Base-by-base conservation (phyloP, 2,888 invertebrate genomes). In the Drosophila anomalata region DNA sequence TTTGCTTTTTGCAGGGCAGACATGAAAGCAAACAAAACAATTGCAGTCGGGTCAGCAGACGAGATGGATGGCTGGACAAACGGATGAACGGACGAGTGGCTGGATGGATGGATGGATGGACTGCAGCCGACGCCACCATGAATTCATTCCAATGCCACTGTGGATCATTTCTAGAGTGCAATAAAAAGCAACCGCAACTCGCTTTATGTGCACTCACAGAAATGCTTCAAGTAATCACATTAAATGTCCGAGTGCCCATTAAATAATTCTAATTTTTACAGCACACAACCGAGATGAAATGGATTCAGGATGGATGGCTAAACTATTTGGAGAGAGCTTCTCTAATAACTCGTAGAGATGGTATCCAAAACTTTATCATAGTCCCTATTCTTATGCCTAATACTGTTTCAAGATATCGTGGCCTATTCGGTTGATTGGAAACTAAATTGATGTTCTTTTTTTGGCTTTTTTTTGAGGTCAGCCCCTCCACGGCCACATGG, bases 341-440 rank as follows among this genome's bases (percentile, higher is more conserved):
- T 33, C n/a, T n/a, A n/a, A 33, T 33, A 33, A n/a, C 33, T 33
- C 12, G 5, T 12, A n/a, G 6, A 12, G 12, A 3, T 33, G n/a
- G 12, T 6, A 6, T 9, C 33, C 12, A 4, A 33, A 33, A 5
- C n/a, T 33, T 33, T 33, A n/a, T 6, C 33, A 4, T n/a, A 33
- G 12, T 33, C 2, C 2, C 41, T 39, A 53, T 14, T 31, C 20
- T n/a, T 8, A 2, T 29, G 17, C 2, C n/a, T n/a, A 7, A 9
- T 3, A 20, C 41, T 78, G 68, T 41, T 53, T 62, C 54, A 57
- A 36, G 70, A 67, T 29, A 20, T 41, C 41, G 36, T 24, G 70
- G 86, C 76, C 78, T 77, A 83, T 76, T 83, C 79, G 83, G 88
- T 89, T 87, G 90, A 83, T 90, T 89, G 90, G 78, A 86, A 88